Conservation (phyloP, 2,797 vertebrate species). For the Peromyscus nudipes region DNA sequence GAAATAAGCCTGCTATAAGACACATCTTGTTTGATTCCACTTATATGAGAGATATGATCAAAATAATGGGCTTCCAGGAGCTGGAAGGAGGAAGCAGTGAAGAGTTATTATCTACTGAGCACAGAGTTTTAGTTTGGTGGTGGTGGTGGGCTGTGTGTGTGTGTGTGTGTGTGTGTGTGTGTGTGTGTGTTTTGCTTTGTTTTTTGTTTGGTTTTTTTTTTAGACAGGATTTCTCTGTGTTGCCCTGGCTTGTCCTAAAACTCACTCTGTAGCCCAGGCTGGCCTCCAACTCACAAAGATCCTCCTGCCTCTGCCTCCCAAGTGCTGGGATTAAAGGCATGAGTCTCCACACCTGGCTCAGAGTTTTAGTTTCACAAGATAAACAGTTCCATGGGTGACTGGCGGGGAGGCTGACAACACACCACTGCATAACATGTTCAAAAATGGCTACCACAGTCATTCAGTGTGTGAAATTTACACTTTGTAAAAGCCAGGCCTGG, state of each 20-base stretch:
- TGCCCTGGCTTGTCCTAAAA: not conserved
- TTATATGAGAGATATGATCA: not conserved
- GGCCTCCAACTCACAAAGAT: not conserved
- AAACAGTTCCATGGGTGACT: not conserved
- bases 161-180: too few species aligned
- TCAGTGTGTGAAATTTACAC: not conserved
- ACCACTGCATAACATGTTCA: not conserved
- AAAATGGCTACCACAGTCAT: not conserved
- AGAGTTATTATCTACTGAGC: not conserved
- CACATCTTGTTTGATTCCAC: not conserved
- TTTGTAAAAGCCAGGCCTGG: not conserved
- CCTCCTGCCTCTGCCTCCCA: not conserved
- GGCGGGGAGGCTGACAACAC: not conserved
- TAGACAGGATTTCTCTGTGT: not conserved
- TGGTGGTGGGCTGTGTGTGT: too few species aligned
- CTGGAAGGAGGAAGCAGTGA: not conserved
- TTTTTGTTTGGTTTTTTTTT: too few species aligned
- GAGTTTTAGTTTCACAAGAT: not conserved
- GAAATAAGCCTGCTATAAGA: not conserved
- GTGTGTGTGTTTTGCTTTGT: too few species aligned
- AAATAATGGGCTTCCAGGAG: not conserved
- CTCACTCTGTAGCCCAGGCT: not conserved
- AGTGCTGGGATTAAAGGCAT: not conserved
- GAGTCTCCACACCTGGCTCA: not conserved
- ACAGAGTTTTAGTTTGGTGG: not conserved